Conservation (phyloP, 2,888 invertebrate species). For the Tillus elongatus region DNA sequence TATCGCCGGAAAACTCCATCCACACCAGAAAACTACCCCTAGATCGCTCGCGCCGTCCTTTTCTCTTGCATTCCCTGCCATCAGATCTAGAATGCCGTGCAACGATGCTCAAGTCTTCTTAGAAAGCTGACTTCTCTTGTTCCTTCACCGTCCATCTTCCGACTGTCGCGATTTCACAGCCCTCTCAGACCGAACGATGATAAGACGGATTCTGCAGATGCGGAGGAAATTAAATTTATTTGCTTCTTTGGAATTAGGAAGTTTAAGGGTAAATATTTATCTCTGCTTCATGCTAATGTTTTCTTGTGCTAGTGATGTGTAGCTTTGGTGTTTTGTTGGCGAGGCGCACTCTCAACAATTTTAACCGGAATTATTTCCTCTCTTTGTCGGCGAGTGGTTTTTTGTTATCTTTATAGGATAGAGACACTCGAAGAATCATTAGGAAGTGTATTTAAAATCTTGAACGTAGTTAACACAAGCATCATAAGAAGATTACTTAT, state of each 20-base stretch:
- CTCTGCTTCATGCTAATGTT: neutral
- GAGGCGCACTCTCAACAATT: too few relatives aligned
- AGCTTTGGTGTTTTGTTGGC: too few relatives aligned
- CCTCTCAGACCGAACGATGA: constrained; percentile 31
- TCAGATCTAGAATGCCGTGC: constrained; percentile 12
- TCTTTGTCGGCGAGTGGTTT: too few relatives aligned
- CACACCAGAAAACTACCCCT: constrained; percentile 17
- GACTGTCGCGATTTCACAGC: constrained; percentile 32
- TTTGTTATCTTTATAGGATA: too few relatives aligned
- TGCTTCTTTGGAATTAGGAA: constrained; percentile 27
- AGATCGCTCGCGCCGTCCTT: constrained; percentile 9
- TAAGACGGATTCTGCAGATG: constrained; percentile 35
- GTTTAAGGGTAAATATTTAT: constrained; percentile 30
- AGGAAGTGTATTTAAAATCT: too few relatives aligned
- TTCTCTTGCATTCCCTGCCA: constrained; percentile 11
- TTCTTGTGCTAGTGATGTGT: too few relatives aligned
- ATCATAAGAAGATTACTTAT: too few relatives aligned
- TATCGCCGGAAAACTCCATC: constrained; percentile 25
- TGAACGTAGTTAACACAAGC: too few relatives aligned
- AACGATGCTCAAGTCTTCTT: constrained; percentile 11
- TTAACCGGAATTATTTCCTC: too few relatives aligned
- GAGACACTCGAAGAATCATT: too few relatives aligned
- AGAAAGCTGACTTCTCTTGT: constrained; percentile 26
- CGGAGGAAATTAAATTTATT: constrained; percentile 38
- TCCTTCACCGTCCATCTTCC: constrained; percentile 36